Base-by-base conservation (phyloP, 2,888 invertebrate genomes). In the Lagria hirta region DNA sequence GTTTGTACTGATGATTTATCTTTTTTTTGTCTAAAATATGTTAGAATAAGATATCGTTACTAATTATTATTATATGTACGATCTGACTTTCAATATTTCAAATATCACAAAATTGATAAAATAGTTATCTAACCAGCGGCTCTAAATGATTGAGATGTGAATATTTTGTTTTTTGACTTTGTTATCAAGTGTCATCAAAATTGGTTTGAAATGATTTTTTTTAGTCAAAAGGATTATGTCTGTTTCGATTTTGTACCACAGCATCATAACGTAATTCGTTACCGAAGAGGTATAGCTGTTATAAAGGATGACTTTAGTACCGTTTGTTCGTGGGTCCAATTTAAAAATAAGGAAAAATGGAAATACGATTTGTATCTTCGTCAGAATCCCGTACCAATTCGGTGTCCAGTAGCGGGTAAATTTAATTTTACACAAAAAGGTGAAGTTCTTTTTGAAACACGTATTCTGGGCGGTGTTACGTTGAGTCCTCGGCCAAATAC, bases 241-340 rank as follows among this genome's bases (percentile, higher is more conserved):
- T 98, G 98, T 66, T 96, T 96, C 60, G 95, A 98, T 67, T 94
- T 98, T 69, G 85, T 96, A 33, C 92, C 94, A 0, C 84, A 92
- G 41, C 96, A 97, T 75, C 96, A 96, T 69, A 97, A 96, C 68
- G 78, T 98, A 43, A 94, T 98, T 56, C 78, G 97, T 55, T 98
- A 88, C 71, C 80, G 92, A 20, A 86, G 84, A 71, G 92, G 93
- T 3, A 66, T 90, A 32, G 93, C 93, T 1, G 89, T 93, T 56
- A 94, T 93, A 36, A 88, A 84, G 63, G 89, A 91, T 58, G 84
- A 90, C 64, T 95, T 93, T 64, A 87, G 88, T 60, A 94, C 93
- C 1, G 94, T 93, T 0, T 95, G 94, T 61, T 93, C 94, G 0
- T 94, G 92, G 91, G 90, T 92, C 0, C 92, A 93, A 61, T 95